phyloP scores from a whole-genome alignment of 2,888 invertebrate genomes.

The Gerris lacustris region DNA sequence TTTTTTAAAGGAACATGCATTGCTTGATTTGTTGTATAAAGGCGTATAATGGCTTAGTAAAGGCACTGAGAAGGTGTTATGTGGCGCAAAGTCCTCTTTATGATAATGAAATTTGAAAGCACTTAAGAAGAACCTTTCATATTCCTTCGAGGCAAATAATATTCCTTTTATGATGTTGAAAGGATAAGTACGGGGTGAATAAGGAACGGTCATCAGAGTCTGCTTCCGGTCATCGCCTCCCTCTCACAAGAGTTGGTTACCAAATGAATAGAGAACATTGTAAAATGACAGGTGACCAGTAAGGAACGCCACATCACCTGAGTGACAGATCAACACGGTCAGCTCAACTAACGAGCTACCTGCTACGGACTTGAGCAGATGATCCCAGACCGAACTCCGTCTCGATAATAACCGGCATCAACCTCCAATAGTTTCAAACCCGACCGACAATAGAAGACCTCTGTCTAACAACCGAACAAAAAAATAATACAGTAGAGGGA shows the following conservation, averaged over 20 bases:
- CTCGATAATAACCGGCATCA: not conserved
- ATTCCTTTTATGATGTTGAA: no score
- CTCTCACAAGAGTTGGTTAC: not conserved
- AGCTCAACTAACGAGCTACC: slow-evolving; percentile 3
- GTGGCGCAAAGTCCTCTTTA: no score
- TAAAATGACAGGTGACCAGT: not conserved
- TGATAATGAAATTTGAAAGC: no score
- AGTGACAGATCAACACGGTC: slow-evolving; percentile 1
- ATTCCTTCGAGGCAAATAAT: no score
- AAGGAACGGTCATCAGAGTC: not conserved
- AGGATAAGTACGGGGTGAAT: no score
- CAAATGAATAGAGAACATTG: no score
- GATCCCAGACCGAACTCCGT: not conserved
- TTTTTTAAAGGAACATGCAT: no score
- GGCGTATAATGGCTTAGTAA: no score
- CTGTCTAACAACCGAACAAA: not conserved
- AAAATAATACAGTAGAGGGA: not conserved
- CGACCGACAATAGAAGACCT: not conserved
- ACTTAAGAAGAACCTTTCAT: no score
- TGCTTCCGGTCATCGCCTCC: not conserved
- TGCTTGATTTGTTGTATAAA: no score
- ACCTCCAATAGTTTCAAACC: not conserved
- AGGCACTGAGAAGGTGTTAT: no score
- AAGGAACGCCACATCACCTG: not conserved
- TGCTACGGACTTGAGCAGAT: not conserved